A percentile compares a stretch with the other conserved stretches of the same genome.
Conservation (phyloP, 2,797 vertebrate genomes). For the Muraenolepis orangiensis region DNA sequence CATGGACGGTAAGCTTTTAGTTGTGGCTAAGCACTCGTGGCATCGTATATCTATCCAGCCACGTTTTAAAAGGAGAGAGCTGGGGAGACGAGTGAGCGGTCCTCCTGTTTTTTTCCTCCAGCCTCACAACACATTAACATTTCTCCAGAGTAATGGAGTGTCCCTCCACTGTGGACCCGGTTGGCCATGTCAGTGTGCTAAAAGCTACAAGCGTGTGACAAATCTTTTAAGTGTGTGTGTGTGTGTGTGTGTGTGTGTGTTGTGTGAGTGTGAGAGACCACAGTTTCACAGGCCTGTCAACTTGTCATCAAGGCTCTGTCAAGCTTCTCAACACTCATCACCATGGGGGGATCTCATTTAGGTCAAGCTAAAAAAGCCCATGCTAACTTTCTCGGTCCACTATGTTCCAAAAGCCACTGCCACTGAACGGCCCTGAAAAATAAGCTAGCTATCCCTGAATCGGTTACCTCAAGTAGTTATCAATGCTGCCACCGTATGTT, state of each 20-base stretch:
- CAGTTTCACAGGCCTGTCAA: slow-evolving; percentile 57
- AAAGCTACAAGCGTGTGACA: slow-evolving; percentile 73
- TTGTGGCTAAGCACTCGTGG: neutral
- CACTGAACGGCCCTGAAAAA: neutral
- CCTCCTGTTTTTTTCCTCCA: slow-evolving; percentile 29
- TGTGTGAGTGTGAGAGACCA: slow-evolving; percentile 56
- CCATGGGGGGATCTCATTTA: slow-evolving; percentile 34
- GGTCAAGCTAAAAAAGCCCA: neutral
- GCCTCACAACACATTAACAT: slow-evolving; percentile 68
- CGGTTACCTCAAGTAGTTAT: neutral
- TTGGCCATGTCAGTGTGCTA: slow-evolving; percentile 60
- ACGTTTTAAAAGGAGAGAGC: slow-evolving; percentile 27
- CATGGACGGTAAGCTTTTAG: slow-evolving; percentile 93
- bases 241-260: slow-evolving; percentile 43
- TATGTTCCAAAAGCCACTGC: neutral
- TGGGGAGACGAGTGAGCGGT: slow-evolving; percentile 32
- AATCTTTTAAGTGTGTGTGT: slow-evolving; percentile 62
- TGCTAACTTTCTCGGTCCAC: neutral
- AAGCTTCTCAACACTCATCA: slow-evolving; percentile 39
- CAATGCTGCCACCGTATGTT: neutral
- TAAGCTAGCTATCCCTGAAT: neutral
- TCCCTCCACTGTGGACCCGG: slow-evolving; percentile 51
- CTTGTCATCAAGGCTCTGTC: slow-evolving; percentile 41
- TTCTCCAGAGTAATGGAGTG: slow-evolving; percentile 54
- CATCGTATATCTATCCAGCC: neutral